These are phyloP conservation scores for Aix galericulata DNA, from an alignment of 2,113 vertebrate genomes.

Conservation along the genomic window DNA sequence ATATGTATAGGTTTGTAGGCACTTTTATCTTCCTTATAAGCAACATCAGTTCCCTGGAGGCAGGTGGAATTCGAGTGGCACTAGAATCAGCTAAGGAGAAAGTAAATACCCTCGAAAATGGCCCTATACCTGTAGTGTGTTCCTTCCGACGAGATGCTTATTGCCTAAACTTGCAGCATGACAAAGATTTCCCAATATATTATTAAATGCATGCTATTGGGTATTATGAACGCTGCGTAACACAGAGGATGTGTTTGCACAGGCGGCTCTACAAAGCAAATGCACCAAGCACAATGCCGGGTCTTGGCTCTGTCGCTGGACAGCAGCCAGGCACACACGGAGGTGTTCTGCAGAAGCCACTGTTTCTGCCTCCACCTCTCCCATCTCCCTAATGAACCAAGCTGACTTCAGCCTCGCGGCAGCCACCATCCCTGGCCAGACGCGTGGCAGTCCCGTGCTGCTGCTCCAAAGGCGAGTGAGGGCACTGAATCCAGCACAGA, in stretches of 20 bases:
- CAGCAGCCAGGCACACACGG: accelerated
- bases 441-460: accelerated
- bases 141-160: background rate
- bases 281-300: accelerated
- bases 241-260: background rate
- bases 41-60: background rate
- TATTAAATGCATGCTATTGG: background rate
- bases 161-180: background rate
- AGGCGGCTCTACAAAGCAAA: background rate
- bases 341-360: background rate
- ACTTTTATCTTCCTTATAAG: background rate
- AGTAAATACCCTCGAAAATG: background rate
- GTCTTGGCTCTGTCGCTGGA: background rate
- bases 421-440: background rate
- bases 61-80: background rate
- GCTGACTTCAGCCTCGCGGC: background rate
- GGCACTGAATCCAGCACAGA: background rate
- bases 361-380: background rate
- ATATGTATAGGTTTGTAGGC: background rate
- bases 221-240: background rate
- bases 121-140: background rate
- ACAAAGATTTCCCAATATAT: background rate
- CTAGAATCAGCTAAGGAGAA: background rate
- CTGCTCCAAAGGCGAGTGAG: background rate
- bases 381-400: accelerated